These are phyloP conservation scores for Brenthis hecate DNA, from an alignment of 2,888 invertebrate species.

Conservation along the genomic window DNA sequence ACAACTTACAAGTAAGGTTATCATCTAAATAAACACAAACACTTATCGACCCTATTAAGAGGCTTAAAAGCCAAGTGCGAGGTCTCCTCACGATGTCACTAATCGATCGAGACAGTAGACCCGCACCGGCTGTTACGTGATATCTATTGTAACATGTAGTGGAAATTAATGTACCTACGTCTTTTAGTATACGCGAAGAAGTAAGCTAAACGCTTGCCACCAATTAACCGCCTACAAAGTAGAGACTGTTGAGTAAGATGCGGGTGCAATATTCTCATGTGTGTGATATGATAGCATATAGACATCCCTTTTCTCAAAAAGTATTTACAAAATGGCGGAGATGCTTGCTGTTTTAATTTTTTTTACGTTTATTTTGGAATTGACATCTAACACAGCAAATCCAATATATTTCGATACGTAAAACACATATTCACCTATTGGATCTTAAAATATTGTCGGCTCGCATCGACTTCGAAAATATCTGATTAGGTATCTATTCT, in stretches of 20 bases:
- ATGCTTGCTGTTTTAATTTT: not conserved
- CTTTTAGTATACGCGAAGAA: slow-evolving; percentile 29
- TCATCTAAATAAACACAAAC: no score
- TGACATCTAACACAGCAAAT: no score
- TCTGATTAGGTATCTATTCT: no score
- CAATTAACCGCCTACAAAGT: slow-evolving; percentile 25
- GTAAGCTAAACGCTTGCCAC: slow-evolving; percentile 21
- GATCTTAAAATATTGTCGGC: no score
- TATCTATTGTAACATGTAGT: slow-evolving; percentile 35
- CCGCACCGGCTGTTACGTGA: slow-evolving; percentile 36
- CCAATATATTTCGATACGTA: no score
- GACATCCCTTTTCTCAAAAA: not conserved
- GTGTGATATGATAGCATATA: not conserved
- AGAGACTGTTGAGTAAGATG: slow-evolving; percentile 24
- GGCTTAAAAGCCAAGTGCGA: slow-evolving; percentile 65
- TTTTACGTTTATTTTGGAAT: not conserved
- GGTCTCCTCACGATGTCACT: slow-evolving; percentile 51
- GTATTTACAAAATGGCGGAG: not conserved
- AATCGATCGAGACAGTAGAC: slow-evolving; percentile 64
- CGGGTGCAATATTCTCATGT: slow-evolving; percentile 21
- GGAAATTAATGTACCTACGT: slow-evolving; percentile 29
- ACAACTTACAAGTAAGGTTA: no score
- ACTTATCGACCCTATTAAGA: slow-evolving; percentile 2
- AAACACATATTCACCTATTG: no score
- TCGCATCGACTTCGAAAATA: no score